Evolutionary conservation across 2,797 vertebrate species (phyloP).

Genomic region (Alca torda): DNA sequence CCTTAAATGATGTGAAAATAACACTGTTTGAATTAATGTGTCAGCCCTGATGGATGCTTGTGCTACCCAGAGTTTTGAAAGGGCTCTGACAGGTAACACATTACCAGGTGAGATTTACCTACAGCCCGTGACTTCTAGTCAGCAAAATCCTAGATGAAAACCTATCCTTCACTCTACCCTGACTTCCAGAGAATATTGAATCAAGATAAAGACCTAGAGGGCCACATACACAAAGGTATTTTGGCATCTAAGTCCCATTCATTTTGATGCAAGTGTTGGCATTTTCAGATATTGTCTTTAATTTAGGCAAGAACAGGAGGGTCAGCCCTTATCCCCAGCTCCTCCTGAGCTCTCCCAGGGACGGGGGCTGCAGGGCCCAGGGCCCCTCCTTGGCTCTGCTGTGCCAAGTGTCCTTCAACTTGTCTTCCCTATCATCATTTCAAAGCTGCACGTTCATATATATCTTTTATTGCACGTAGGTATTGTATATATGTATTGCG

Average conservation of each 20-base stretch:
- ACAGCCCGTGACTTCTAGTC: slow-evolving; percentile 29
- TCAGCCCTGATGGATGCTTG: slow-evolving; percentile 51
- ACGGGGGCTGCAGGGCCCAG: neutral
- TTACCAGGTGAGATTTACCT: slow-evolving; percentile 66
- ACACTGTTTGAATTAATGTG: slow-evolving; percentile 40
- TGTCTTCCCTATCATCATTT: neutral
- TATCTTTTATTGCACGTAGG: neutral
- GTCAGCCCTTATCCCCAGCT: neutral
- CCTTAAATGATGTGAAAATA: slow-evolving; percentile 46
- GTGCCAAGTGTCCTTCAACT: neutral
- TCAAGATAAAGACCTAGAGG: slow-evolving; percentile 34
- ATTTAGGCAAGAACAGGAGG: neutral
- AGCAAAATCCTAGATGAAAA: slow-evolving; percentile 16
- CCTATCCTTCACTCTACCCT: slow-evolving; percentile 50
- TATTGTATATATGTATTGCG: no score
- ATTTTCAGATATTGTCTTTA: neutral
- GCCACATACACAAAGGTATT: neutral
- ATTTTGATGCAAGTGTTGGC: slow-evolving; percentile 10
- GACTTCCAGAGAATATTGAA: slow-evolving; percentile 48
- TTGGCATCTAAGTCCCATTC: slow-evolving; percentile 23
- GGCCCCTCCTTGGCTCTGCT: neutral
- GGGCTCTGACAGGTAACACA: slow-evolving; percentile 25
- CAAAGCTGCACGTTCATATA: neutral
- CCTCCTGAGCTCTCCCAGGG: neutral
- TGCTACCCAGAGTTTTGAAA: slow-evolving; percentile 2